phyloP scores from a whole-genome alignment of 2,113 vertebrate species.

The Sapayoa aenigma region DNA sequence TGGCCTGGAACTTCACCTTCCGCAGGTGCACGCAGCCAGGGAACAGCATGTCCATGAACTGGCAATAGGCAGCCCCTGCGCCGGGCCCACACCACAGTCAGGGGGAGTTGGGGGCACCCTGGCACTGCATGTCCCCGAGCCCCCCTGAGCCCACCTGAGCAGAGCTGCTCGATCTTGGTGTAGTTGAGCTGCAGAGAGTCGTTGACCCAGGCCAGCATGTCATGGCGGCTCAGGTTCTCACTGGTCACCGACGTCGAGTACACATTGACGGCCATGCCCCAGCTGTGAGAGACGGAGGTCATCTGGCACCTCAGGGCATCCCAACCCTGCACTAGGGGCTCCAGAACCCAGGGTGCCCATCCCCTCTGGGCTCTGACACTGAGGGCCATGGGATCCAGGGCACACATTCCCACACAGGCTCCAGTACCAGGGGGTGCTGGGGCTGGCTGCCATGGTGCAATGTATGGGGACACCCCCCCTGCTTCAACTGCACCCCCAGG shows the following conservation, averaged over 20 bases:
- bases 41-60: slow-evolving; percentile 99
- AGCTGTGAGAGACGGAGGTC: slow-evolving; percentile 55
- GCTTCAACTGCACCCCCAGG: neutral
- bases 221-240: slow-evolving; percentile 96
- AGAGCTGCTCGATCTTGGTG: slow-evolving; percentile 94
- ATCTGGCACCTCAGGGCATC: neutral
- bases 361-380: rapidly evolving
- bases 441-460: neutral
- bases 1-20: slow-evolving; percentile 98
- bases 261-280: slow-evolving; percentile 98
- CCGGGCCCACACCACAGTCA: neutral
- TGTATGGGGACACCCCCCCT: neutral
- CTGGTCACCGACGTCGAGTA: slow-evolving; percentile 94
- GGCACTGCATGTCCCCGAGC: rapidly evolving
- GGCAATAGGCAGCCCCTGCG: slow-evolving; percentile 92
- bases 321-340: rapidly evolving
- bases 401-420: neutral
- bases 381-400: rapidly evolving
- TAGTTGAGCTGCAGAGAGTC: slow-evolving; percentile 93
- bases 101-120: too few relatives aligned
- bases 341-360: rapidly evolving
- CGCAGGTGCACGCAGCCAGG: slow-evolving; percentile 92
- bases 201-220: slow-evolving; percentile 97
- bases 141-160: slow-evolving; percentile 80
- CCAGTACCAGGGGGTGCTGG: rapidly evolving